A percentile compares a stretch with the other conserved stretches of the same genome.
These are phyloP conservation scores for Chrysogorgia sp. DNA, from an alignment of 92 coral and sea anemone species.

Conservation along the genomic window DNA sequence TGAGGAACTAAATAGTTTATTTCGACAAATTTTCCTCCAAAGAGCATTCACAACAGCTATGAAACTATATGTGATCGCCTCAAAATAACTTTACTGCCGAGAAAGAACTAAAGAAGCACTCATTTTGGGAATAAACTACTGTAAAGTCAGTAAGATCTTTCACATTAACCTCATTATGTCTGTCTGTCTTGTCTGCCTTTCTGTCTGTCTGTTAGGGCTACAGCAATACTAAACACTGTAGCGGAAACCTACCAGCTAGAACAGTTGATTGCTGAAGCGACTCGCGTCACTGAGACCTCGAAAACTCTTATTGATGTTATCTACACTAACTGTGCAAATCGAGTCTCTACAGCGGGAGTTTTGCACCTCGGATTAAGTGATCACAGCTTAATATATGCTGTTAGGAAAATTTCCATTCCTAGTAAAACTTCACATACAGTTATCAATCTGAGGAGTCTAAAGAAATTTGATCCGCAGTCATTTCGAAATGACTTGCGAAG, in stretches of 20 bases:
- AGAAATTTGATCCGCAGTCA: conserved; percentile 29
- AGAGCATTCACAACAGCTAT: no score
- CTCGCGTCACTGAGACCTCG: conserved; percentile 31
- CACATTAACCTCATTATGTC: no score
- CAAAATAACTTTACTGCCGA: no score
- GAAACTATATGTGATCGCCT: no score
- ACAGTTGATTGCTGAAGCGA: conserved; percentile 32
- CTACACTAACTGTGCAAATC: conserved; percentile 18
- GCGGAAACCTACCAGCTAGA: conserved; percentile 34
- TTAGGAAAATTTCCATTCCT: conserved; percentile 44
- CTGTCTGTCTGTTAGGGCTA: no score
- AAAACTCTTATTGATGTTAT: conserved; percentile 21
- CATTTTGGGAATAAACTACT: no score
- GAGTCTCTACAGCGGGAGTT: conserved; percentile 32
- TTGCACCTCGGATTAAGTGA: conserved; percentile 25
- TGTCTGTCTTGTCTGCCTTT: no score
- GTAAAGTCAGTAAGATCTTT: no score
- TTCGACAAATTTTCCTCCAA: no score
- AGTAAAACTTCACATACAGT: conserved; percentile 32
- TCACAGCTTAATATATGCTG: conserved; percentile 30
- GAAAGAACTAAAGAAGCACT: no score
- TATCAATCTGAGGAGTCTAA: conserved; percentile 19
- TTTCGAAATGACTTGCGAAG: conserved; percentile 7
- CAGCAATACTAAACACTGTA: conserved; percentile 8
- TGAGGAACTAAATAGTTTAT: no score